phyloP scores from a whole-genome alignment of 2,797 vertebrate genomes.

The Brachymystax lenok region DNA sequence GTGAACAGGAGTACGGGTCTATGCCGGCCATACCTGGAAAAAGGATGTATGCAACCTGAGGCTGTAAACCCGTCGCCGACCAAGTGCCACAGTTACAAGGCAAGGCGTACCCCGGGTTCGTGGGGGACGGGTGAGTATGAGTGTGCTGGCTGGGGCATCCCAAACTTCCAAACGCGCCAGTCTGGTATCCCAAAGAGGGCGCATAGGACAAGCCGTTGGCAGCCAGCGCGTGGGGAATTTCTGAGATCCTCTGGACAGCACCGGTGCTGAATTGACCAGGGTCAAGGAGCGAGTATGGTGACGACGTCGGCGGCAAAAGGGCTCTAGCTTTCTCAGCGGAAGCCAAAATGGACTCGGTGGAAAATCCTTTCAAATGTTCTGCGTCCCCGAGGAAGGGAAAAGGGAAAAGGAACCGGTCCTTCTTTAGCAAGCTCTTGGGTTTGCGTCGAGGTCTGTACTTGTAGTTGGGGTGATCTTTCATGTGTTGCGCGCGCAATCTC shows the following conservation, averaged over 20 bases:
- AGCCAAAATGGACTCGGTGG: constrained; percentile 85
- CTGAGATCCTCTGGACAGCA: constrained; percentile 87
- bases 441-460: constrained; percentile 96
- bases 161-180: constrained; percentile 80
- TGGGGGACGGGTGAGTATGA: constrained; percentile 83
- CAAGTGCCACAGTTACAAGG: constrained; percentile 94
- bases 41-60: constrained; percentile 93
- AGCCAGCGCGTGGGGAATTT: constrained; percentile 84
- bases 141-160: constrained; percentile 80
- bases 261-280: constrained; percentile 88
- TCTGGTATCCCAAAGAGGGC: constrained; percentile 81
- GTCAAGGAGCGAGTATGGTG: constrained; percentile 87
- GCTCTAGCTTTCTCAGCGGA: constrained; percentile 86
- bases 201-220: constrained; percentile 86
- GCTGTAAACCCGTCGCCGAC: constrained; percentile 88
- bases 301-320: constrained; percentile 81
- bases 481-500: constrained; percentile 91
- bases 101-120: constrained; percentile 89
- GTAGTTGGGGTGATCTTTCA: constrained; percentile 98
- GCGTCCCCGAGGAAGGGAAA: constrained; percentile 88
- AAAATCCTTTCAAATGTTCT: constrained; percentile 87
- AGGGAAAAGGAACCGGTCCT: constrained; percentile 89
- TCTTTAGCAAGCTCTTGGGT: constrained; percentile 88
- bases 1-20: constrained; percentile 80
- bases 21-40: constrained; percentile 88